A percentile compares a stretch with the other conserved stretches of the same genome.
Evolutionary conservation across 2,888 invertebrate genomes (phyloP).

Genomic region (Philonicus albiceps): DNA sequence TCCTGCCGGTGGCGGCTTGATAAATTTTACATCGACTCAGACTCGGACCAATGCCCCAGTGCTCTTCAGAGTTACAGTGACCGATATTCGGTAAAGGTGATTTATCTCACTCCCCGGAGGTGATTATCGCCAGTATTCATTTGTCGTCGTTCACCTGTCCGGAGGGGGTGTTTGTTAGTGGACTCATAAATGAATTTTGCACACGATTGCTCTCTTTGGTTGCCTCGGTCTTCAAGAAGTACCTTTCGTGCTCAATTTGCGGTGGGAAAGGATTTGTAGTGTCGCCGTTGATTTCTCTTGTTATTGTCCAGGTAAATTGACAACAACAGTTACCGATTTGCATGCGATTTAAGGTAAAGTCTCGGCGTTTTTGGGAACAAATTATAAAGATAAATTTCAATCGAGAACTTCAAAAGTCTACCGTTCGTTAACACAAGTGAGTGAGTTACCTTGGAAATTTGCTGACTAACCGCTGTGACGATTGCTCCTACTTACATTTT

Average conservation of each 20-base stretch:
- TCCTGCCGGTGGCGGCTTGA: not conserved
- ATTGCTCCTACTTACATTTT: not conserved
- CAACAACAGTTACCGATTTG: slow-evolving; percentile 20
- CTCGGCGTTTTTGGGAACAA: not conserved
- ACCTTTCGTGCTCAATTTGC: slow-evolving; percentile 20
- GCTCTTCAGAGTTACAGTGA: not conserved
- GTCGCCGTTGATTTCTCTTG: not conserved
- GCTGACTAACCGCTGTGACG: not conserved
- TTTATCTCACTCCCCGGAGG: not conserved
- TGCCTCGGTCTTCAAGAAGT: not conserved
- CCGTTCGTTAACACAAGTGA: not conserved
- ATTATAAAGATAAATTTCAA: not conserved
- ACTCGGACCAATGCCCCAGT: not conserved
- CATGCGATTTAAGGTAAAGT: slow-evolving; percentile 6
- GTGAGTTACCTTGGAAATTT: not conserved
- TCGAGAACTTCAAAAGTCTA: not conserved
- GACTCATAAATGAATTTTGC: not conserved
- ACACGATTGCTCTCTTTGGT: not conserved
- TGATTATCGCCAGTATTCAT: slow-evolving; percentile 9
- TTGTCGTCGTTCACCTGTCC: not conserved
- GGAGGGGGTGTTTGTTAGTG: not conserved
- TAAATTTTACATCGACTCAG: not conserved
- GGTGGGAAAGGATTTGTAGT: slow-evolving; percentile 8
- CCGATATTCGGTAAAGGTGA: not conserved
- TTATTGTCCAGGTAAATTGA: slow-evolving; percentile 2